phyloP scores from a whole-genome alignment of 2,888 invertebrate species.

The Pollenia labialis region DNA sequence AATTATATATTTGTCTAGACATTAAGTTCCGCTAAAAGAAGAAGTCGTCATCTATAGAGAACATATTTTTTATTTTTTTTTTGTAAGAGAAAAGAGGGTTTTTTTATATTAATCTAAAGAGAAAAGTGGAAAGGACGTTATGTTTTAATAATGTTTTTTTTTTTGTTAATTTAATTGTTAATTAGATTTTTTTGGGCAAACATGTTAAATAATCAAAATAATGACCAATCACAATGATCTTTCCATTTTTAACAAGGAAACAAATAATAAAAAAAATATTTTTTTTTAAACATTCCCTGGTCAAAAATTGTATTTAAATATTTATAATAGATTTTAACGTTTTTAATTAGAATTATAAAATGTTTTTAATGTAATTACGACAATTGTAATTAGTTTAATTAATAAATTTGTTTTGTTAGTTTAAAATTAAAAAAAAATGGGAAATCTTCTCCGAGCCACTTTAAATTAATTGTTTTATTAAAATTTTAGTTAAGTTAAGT shows the following conservation, averaged over 20 bases:
- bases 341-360: not conserved
- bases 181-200: constrained; percentile 30
- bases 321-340: not conserved
- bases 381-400: constrained; percentile 3
- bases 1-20: constrained; percentile 68
- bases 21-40: constrained; percentile 55
- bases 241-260: not conserved
- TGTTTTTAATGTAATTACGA: constrained; percentile 21
- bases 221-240: constrained; percentile 31
- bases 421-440: constrained; percentile 41
- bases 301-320: constrained; percentile 28
- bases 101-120: not conserved
- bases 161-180: constrained; percentile 38
- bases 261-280: not conserved
- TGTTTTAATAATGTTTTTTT: constrained; percentile 75
- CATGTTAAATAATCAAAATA: constrained; percentile 23
- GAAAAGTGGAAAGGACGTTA: constrained; percentile 66
- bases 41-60: constrained; percentile 56
- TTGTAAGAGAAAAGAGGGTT: constrained; percentile 29
- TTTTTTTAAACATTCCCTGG: constrained; percentile 49
- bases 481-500: constrained; percentile 18
- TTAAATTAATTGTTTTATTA: constrained; percentile 48
- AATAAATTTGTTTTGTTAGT: constrained; percentile 26
- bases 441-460: constrained; percentile 74
- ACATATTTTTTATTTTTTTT: constrained; percentile 29